Conservation (phyloP, 2,113 vertebrate species). For the Sceloporus tristichus region DNA sequence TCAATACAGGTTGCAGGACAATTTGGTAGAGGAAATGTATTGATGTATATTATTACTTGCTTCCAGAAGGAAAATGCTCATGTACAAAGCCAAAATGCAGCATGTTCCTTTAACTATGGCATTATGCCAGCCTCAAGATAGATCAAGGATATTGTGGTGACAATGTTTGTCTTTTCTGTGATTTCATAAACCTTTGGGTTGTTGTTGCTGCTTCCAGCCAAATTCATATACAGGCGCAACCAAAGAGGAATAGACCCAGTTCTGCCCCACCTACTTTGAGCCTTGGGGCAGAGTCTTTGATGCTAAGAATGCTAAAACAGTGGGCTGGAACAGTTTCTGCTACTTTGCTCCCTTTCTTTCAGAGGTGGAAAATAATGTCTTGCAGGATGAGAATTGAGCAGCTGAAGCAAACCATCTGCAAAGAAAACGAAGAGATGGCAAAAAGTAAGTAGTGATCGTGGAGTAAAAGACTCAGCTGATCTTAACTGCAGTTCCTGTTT, state of each 20-base stretch:
- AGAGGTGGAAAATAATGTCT: conserved; percentile 99
- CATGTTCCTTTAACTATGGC: neutral
- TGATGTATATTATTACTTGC: neutral
- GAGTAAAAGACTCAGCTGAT: neutral
- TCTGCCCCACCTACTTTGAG: neutral
- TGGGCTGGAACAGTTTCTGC: conserved; percentile 38
- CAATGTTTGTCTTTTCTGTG: neutral
- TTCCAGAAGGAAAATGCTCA: too few relatives aligned
- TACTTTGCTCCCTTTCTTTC: conserved; percentile 61
- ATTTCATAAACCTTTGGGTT: neutral
- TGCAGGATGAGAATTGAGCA: conserved; percentile 96
- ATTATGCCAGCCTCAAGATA: neutral
- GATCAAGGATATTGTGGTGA: neutral
- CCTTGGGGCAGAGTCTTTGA: neutral
- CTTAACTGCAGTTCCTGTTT: neutral
- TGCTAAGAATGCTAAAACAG: neutral
- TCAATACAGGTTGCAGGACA: neutral
- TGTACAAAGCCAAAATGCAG: neutral
- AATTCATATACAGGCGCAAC: neutral
- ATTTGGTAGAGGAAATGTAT: neutral
- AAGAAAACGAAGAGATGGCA: conserved; percentile 89
- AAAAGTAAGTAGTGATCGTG: conserved; percentile 82
- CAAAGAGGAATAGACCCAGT: neutral
- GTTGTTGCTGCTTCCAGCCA: neutral
- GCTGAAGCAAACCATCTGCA: conserved; percentile 92